Conservation (phyloP, 2,797 vertebrate species). For the Sebastes variabilis region DNA sequence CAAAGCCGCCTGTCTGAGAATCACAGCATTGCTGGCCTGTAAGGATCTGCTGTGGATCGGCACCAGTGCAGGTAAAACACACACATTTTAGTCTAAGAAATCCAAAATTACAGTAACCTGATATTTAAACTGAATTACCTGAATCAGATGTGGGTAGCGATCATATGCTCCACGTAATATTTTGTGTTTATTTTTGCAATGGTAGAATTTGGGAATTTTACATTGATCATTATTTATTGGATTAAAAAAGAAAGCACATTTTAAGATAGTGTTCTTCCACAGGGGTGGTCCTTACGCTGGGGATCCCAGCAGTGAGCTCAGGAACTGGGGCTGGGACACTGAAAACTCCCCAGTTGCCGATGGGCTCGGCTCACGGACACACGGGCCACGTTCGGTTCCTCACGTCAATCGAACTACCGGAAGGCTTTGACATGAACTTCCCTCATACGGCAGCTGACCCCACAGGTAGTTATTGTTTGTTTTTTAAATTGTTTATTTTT, state of each 20-base stretch:
- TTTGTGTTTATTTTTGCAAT: background rate
- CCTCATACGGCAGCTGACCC: slow-evolving; percentile 76
- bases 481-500: background rate
- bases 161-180: background rate
- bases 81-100: background rate
- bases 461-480: slow-evolving; percentile 69
- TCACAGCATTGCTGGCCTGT: slow-evolving; percentile 94
- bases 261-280: background rate
- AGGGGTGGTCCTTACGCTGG: slow-evolving; percentile 93
- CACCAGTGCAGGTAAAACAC: slow-evolving; percentile 86
- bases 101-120: background rate
- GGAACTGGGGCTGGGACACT: slow-evolving; percentile 79
- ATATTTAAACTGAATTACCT: background rate
- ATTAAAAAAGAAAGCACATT: background rate
- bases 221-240: background rate
- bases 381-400: slow-evolving; percentile 98
- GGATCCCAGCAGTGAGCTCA: slow-evolving; percentile 83
- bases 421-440: slow-evolving; percentile 89
- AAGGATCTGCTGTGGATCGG: slow-evolving; percentile 97
- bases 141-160: background rate
- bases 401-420: slow-evolving; percentile 93
- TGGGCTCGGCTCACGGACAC: slow-evolving; percentile 95
- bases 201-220: background rate
- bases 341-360: slow-evolving; percentile 83
- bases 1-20: slow-evolving; percentile 96